Evolutionary conservation across 2,888 invertebrate species (phyloP).

Genomic region (Apoda limacodes): DNA sequence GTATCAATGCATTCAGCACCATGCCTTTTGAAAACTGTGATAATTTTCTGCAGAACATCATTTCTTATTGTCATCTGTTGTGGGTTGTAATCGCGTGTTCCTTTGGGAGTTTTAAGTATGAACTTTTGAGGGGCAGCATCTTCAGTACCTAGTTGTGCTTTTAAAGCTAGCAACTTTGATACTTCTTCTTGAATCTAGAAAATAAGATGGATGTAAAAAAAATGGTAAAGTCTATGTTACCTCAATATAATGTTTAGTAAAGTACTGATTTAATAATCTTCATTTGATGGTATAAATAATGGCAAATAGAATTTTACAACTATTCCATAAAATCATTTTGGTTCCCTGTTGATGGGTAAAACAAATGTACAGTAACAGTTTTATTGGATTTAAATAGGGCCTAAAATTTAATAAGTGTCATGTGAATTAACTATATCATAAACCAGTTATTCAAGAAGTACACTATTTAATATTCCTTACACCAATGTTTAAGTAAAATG

Average conservation of each 20-base stretch:
- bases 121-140: slow-evolving; percentile 80
- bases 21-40: slow-evolving; percentile 92
- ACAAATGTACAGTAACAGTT: no score
- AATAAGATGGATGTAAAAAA: slow-evolving; percentile 7
- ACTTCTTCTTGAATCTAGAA: slow-evolving; percentile 88
- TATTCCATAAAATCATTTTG: no score
- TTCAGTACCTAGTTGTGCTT: slow-evolving; percentile 75
- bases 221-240: not conserved
- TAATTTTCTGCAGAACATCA: slow-evolving; percentile 86
- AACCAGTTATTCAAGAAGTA: not conserved
- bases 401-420: not conserved
- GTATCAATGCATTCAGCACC: slow-evolving; percentile 99
- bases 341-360: no score
- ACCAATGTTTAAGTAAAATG: no score
- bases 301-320: no score
- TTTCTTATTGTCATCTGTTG: slow-evolving; percentile 95
- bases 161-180: slow-evolving; percentile 82
- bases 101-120: slow-evolving; percentile 90
- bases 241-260: slow-evolving; percentile 5
- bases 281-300: no score
- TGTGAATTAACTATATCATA: not conserved
- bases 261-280: no score
- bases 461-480: no score
- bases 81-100: slow-evolving; percentile 95
- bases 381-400: no score